Percentiles rank a stretch among this genome's conserved stretches.
Evolutionary conservation across 2,888 invertebrate genomes (phyloP).

Genomic region (Syrista parreyssii): DNA sequence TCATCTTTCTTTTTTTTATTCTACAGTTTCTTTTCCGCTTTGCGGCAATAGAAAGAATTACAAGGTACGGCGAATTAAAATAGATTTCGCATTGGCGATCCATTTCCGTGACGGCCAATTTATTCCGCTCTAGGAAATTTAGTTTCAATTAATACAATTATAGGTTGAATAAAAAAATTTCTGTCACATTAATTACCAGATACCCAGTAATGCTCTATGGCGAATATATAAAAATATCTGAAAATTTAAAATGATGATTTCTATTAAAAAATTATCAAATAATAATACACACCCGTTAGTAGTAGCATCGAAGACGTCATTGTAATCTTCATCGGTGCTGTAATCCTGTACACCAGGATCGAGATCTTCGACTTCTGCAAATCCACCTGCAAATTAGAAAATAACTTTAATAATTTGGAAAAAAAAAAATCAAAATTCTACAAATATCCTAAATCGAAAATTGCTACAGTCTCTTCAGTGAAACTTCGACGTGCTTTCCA

Average conservation of each 20-base stretch:
- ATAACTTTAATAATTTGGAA: not conserved
- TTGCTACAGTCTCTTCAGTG: not conserved
- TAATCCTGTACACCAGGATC: conserved; percentile 55
- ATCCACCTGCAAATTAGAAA: conserved; percentile 32
- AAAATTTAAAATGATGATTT: not conserved
- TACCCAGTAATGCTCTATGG: not conserved
- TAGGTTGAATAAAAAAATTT: conserved; percentile 5
- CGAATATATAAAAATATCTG: not conserved
- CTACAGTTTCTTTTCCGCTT: not conserved
- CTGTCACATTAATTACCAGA: not conserved
- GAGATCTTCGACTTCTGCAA: conserved; percentile 43
- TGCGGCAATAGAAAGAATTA: not conserved
- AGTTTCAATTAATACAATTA: not conserved
- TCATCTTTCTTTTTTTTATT: not conserved
- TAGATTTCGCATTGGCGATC: not conserved
- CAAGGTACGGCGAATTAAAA: not conserved
- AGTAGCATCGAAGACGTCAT: conserved; percentile 49
- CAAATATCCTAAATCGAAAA: not conserved
- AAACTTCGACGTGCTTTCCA: not conserved
- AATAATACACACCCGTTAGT: conserved; percentile 46
- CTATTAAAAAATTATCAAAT: not conserved
- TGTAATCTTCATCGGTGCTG: conserved; percentile 53
- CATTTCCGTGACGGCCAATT: not conserved
- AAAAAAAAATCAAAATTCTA: not conserved
- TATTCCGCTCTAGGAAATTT: not conserved